phyloP scores from a whole-genome alignment of 2,113 vertebrate species.

The Sturnus vulgaris region DNA sequence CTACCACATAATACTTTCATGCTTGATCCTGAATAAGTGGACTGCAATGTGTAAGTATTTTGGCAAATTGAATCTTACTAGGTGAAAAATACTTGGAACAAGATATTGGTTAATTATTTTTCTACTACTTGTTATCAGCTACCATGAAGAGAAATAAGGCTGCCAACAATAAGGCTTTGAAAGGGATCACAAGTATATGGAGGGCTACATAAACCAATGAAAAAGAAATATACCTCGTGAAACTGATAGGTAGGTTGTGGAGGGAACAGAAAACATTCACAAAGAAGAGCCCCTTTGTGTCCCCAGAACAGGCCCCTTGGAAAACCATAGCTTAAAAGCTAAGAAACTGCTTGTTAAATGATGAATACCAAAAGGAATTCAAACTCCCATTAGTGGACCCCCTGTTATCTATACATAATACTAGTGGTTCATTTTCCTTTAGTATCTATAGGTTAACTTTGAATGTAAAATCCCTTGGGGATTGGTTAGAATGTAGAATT shows the following conservation, averaged over 20 bases:
- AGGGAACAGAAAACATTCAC: too few species aligned
- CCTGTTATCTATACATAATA: too few species aligned
- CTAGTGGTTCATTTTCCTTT: too few species aligned
- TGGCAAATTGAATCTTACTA: neutral
- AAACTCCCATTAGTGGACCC: too few species aligned
- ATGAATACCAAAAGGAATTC: too few species aligned
- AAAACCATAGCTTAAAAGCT: too few species aligned
- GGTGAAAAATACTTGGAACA: neutral
- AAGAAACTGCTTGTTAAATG: too few species aligned
- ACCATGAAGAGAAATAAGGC: neutral
- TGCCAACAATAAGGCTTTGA: neutral
- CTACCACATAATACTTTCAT: neutral
- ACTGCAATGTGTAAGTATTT: neutral
- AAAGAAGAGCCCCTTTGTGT: too few species aligned
- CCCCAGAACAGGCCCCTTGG: too few species aligned
- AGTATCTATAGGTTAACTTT: too few species aligned
- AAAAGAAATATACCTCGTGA: neutral
- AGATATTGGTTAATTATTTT: neutral
- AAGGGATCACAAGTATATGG: neutral
- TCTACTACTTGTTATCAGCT: neutral
- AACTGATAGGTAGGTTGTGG: neutral
- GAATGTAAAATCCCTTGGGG: too few species aligned
- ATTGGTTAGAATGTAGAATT: too few species aligned
- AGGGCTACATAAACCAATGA: neutral
- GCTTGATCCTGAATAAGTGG: neutral